Conservation (phyloP, 2,113 vertebrate genomes). For the Suricata suricatta region DNA sequence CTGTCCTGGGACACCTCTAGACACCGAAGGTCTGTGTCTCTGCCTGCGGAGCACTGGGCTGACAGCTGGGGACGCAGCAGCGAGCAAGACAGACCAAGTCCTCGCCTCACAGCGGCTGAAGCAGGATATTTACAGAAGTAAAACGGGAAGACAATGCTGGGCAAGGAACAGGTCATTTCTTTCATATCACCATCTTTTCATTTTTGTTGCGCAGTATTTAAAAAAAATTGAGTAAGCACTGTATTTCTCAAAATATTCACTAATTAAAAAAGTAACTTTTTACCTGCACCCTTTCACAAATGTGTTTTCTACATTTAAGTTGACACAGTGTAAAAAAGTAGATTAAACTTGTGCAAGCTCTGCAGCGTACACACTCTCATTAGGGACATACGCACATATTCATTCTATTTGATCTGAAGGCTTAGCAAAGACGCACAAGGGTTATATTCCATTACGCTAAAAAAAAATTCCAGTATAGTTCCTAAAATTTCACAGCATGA, state of each 20-base stretch:
- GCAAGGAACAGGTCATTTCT: background rate
- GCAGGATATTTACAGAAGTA: background rate
- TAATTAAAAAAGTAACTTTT: background rate
- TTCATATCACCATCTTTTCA: background rate
- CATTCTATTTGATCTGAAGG: background rate
- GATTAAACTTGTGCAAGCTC: background rate
- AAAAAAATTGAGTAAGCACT: background rate
- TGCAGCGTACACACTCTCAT: background rate
- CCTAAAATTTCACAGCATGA: background rate
- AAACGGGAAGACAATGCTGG: background rate
- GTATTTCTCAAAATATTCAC: background rate
- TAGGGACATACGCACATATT: background rate
- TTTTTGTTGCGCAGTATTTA: background rate
- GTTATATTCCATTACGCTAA: background rate
- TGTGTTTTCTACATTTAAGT: background rate
- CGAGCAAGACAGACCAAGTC: background rate
- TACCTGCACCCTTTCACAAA: background rate
- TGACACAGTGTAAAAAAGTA: background rate
- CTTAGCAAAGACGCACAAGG: background rate
- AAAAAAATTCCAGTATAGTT: background rate
- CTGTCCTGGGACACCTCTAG: background rate
- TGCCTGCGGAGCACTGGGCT: background rate
- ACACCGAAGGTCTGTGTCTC: fast-evolving
- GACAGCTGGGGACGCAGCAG: background rate
- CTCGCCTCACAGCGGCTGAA: fast-evolving